These are phyloP conservation scores for Tanaodytes sp. DNA, from an alignment of 2,888 invertebrate genomes.

Conservation along the genomic window DNA sequence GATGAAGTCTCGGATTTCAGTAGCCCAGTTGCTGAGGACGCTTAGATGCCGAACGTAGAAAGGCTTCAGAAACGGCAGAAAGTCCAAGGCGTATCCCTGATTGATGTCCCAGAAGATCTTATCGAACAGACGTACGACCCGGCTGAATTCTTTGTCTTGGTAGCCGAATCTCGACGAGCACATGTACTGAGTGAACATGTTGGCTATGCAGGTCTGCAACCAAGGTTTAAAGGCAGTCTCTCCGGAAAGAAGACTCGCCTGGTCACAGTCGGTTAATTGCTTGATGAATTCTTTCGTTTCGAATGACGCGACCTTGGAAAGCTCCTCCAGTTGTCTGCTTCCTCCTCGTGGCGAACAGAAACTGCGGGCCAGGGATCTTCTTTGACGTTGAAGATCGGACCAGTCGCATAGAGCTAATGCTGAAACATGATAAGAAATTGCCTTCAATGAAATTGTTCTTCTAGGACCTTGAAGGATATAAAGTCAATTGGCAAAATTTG, in stretches of 20 bases:
- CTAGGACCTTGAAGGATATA: too few species aligned
- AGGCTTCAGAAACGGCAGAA: constrained; percentile 86
- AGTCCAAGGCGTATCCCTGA: constrained; percentile 90
- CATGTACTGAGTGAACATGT: constrained; percentile 91
- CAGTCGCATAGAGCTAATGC: constrained; percentile 91
- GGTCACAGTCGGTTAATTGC: constrained; percentile 74
- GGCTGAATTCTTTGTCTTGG: constrained; percentile 80
- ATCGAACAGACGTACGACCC: constrained; percentile 83
- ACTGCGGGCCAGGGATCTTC: constrained; percentile 84
- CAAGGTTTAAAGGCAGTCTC: constrained; percentile 79
- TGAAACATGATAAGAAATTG: constrained; percentile 69
- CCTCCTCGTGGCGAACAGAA: constrained; percentile 87
- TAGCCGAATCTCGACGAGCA: constrained; percentile 85
- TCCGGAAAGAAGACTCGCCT: constrained; percentile 62
- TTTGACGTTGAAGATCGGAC: constrained; percentile 86
- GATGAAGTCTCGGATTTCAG: constrained; percentile 82
- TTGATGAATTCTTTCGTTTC: constrained; percentile 79
- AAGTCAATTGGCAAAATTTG: too few species aligned
- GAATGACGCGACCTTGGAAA: constrained; percentile 81
- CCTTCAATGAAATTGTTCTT: too few species aligned
- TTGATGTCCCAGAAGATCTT: constrained; percentile 94
- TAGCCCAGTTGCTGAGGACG: constrained; percentile 80
- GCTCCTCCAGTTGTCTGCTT: constrained; percentile 81
- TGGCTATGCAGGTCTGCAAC: constrained; percentile 83
- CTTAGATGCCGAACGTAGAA: constrained; percentile 81